Base-by-base conservation (phyloP, 2,113 vertebrate genomes). In the Hippocampus zosterae region DNA sequence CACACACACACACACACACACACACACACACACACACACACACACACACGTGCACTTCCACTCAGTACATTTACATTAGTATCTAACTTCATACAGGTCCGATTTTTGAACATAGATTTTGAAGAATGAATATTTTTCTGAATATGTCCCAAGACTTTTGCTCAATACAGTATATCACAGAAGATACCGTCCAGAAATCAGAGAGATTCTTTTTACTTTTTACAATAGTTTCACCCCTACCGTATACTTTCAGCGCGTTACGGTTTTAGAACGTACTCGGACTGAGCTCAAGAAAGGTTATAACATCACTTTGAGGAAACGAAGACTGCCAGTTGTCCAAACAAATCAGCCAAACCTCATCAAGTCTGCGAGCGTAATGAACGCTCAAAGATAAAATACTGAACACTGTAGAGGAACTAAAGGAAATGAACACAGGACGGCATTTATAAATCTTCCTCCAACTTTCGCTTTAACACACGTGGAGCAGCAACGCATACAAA, bases 1-100 rank as follows among this genome's bases (percentile, higher is more conserved):
- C 76, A 55, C 81, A 53, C 53, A 74, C 75, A 71, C 73, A 33
- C 67, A 74, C 70, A 69, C 76, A 59, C 81, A 50, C 53, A 76
- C 75, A 71, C 73, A 41, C 67, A 71, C 33, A 37, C 33, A 37
- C 33, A 37, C 33, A 37, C 33, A 37, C 33, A 37, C 33, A 37
- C 60, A 69, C 63, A 65, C 37, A 71, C 37, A 68, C 57, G 25
- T 19, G 57, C 56, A 50, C 27, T 60, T 21, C 27, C 42, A 61
- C 1, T 27, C 23, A 37, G 11, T 5, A 9, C 37, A 23, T 40
- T 42, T 42, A 13, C 8, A 52, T 66, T 3, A 50, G 63, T 23
- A 48, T 10, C 52, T 11, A 2, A 53, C 52, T 8, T 25, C 12
- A 25, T 27, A 57, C 55, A 15, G 15, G 53, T 3, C 7, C 52